These are phyloP conservation scores for Cephus pygmeus DNA, from an alignment of 2,888 invertebrate species.

Conservation along the genomic window DNA sequence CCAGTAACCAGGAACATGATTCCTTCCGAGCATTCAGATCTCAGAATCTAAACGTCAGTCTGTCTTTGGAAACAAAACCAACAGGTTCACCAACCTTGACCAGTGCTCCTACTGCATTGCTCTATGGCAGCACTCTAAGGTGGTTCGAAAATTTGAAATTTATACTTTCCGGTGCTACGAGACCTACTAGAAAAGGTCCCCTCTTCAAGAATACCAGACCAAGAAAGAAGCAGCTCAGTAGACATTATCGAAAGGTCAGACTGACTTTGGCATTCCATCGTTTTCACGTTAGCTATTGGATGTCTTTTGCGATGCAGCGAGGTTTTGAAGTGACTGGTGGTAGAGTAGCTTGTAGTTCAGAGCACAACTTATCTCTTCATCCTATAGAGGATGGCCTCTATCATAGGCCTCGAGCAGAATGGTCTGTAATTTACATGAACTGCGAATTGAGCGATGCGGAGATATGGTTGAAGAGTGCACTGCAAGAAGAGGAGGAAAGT, in stretches of 20 bases:
- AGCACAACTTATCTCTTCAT: constrained; percentile 79
- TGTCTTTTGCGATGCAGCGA: constrained; percentile 94
- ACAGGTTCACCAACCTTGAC: constrained; percentile 61
- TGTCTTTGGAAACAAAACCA: constrained; percentile 81
- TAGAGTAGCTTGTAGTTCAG: constrained; percentile 84
- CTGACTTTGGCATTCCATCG: constrained; percentile 88
- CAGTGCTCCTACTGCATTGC: constrained; percentile 76
- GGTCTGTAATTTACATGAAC: constrained; percentile 94
- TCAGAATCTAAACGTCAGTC: constrained; percentile 81
- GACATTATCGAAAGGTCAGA: constrained; percentile 91
- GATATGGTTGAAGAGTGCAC: constrained; percentile 89
- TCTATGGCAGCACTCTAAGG: constrained; percentile 93
- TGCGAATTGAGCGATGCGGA: constrained; percentile 93
- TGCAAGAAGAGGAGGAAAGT: constrained; percentile 72
- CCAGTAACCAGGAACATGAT: constrained; percentile 95
- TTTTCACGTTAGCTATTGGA: constrained; percentile 94
- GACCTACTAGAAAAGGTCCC: constrained; percentile 92
- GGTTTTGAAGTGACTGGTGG: constrained; percentile 89
- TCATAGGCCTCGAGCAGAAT: constrained; percentile 86
- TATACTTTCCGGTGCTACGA: constrained; percentile 90
- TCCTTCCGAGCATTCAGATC: constrained; percentile 95
- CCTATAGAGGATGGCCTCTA: constrained; percentile 84
- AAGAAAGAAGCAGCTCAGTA: constrained; percentile 89
- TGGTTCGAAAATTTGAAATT: constrained; percentile 97
- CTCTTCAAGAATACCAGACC: constrained; percentile 88